Percentiles rank a stretch among this genome's conserved stretches.
Evolutionary conservation across 2,888 invertebrate species (phyloP).

Genomic region (Erebia epiphron): DNA sequence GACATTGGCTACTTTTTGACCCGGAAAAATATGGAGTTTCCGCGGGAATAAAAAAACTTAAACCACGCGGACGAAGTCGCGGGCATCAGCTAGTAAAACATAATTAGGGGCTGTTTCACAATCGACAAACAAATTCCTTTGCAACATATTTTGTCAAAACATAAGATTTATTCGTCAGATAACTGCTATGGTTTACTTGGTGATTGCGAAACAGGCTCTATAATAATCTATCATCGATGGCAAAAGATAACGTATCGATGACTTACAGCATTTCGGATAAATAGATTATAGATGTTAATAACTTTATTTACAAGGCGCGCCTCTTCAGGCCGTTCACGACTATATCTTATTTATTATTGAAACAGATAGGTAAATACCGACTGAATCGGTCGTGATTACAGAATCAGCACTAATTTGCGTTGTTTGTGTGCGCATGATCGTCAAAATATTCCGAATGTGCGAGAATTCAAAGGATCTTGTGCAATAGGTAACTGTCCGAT

Average conservation of each 20-base stretch:
- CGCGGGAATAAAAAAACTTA: no score
- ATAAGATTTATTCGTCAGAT: no score
- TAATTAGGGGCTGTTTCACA: no score
- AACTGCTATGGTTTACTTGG: no score
- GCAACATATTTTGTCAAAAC: no score
- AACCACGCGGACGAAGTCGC: no score
- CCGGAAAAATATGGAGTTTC: no score
- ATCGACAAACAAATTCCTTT: no score
- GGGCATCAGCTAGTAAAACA: no score
- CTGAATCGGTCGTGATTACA: constrained; percentile 62
- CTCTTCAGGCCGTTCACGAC: constrained; percentile 60
- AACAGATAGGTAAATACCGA: constrained; percentile 50
- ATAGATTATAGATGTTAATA: constrained; percentile 2
- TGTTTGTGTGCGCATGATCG: constrained; percentile 31
- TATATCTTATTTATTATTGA: constrained; percentile 51
- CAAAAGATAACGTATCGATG: not conserved
- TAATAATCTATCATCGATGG: not conserved
- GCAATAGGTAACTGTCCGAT: no score
- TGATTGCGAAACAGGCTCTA: not conserved
- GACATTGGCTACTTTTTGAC: no score
- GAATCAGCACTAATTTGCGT: constrained; percentile 58
- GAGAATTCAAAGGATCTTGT: no score
- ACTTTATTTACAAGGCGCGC: constrained; percentile 37
- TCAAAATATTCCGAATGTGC: constrained; percentile 27
- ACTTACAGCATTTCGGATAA: not conserved